phyloP scores from a whole-genome alignment of 2,113 vertebrate genomes.

The Amazona guildingii region DNA sequence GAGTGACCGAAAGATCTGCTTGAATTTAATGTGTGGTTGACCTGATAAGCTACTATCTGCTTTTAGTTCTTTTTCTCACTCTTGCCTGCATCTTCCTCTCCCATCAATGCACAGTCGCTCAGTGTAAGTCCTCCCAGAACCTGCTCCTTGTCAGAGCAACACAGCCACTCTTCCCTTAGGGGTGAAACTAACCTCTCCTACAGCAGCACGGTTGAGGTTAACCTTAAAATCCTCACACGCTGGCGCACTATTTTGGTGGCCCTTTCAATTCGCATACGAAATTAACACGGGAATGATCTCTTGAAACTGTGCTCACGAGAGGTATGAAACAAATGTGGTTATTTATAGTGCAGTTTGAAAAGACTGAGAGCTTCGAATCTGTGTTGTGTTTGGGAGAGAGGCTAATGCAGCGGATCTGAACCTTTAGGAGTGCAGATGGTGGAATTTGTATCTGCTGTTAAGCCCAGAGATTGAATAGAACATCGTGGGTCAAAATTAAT shows the following conservation, averaged over 20 bases:
- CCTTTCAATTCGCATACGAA: not conserved
- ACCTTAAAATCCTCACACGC: accelerated
- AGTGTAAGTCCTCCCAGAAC: not conserved
- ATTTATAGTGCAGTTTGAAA: conserved; percentile 32
- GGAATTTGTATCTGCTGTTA: conserved; percentile 10
- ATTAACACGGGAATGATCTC: not conserved
- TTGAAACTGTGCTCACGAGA: not conserved
- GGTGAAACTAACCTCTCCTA: accelerated
- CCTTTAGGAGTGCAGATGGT: conserved; percentile 18
- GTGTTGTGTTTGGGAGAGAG: not conserved
- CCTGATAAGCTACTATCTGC: not conserved
- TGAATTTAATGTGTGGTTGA: not conserved
- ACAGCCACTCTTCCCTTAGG: not conserved
- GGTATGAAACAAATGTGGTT: conserved; percentile 17
- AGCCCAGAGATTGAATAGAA: conserved; percentile 10
- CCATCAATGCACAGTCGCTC: not conserved
- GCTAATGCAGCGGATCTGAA: not conserved
- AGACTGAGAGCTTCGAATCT: not conserved
- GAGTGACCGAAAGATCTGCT: not conserved
- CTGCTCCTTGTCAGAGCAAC: not conserved
- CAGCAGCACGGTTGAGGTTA: too few species aligned
- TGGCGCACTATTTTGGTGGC: not conserved
- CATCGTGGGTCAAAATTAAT: not conserved
- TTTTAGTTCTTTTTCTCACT: not conserved
- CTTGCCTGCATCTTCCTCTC: not conserved